Base-by-base conservation (phyloP, 1,140 invertebrate species). In the Drosophila orena region DNA sequence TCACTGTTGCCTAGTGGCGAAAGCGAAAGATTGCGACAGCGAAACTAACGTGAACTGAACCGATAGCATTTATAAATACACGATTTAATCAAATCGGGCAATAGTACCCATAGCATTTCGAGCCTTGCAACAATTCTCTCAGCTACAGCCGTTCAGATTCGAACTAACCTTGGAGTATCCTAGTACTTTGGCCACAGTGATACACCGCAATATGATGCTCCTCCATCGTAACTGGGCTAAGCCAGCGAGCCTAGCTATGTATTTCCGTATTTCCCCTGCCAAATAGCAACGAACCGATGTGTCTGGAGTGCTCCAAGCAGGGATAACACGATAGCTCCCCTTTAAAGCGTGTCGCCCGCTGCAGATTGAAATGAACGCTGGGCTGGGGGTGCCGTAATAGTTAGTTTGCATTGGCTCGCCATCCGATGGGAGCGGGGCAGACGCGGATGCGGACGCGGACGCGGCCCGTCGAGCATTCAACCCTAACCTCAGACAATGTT, bases 401-500 rank as follows among this genome's bases (percentile, higher is more conserved):
- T 35, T 52, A 17, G 40, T 64, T 35, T 37, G 60, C 47, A 17
- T 46, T 66, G 37, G 22, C 40, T 37, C 27, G 58, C 38, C 40
- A 35, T 37, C 42, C 53, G 40, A 38, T 0, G 69, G 50, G 46
- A 60, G 47, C 30, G 35, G 56, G 47, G 46, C 27, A 46, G 27
- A n/a, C 30, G 47, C 40, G 34, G 22, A 53, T 37, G 44, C 17
- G 34, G 27, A n/a, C 30, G 47, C 40, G 34, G 22, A 53, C 42
- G 44, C 17, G 34, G 7, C 49, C 62, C 61, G 49, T 77, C 62
- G 81, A 80, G 60, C 81, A 78, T 86, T 88, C 83, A 88, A 86
- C 83, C 89, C 88, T 91, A 91, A 91, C 89, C 89, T 91, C 89
- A 89, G 89, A 91, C 89, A 91, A 91, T 88, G 69, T 77, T 60